A percentile compares a stretch with the other conserved stretches of the same genome.
phyloP scores from a whole-genome alignment of 2,113 vertebrate genomes.

The Ptyas mucosa region DNA sequence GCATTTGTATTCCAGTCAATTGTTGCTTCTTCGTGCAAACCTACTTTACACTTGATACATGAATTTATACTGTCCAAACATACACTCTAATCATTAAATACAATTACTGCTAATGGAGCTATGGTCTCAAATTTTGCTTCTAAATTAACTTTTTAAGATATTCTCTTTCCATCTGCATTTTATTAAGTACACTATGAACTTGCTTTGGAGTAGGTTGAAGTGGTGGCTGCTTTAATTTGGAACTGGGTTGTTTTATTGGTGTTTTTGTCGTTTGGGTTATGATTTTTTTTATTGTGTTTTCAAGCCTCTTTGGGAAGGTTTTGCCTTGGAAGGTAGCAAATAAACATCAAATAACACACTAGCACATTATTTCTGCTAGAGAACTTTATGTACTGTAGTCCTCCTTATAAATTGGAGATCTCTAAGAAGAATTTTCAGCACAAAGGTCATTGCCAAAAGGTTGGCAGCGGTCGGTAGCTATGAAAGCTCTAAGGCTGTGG shows the following conservation, averaged over 20 bases:
- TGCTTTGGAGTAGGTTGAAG: not conserved
- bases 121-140: not conserved
- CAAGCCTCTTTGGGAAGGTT: not conserved
- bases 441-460: not conserved
- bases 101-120: not conserved
- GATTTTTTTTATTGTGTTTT: not conserved
- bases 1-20: not conserved
- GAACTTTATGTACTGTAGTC: not conserved
- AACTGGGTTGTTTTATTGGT: not conserved
- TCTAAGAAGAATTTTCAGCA: not conserved
- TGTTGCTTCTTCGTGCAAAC: not conserved
- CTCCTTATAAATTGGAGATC: not conserved
- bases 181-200: not conserved
- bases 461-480: not conserved
- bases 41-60: not conserved
- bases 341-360: not conserved
- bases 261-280: not conserved
- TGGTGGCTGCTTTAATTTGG: not conserved
- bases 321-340: not conserved
- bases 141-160: not conserved
- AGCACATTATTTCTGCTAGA: not conserved
- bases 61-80: not conserved
- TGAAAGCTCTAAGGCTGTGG: not conserved
- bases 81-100: not conserved
- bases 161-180: not conserved